These are phyloP conservation scores for Megastigmus dorsalis DNA, from an alignment of 2,888 invertebrate genomes.

Conservation along the genomic window DNA sequence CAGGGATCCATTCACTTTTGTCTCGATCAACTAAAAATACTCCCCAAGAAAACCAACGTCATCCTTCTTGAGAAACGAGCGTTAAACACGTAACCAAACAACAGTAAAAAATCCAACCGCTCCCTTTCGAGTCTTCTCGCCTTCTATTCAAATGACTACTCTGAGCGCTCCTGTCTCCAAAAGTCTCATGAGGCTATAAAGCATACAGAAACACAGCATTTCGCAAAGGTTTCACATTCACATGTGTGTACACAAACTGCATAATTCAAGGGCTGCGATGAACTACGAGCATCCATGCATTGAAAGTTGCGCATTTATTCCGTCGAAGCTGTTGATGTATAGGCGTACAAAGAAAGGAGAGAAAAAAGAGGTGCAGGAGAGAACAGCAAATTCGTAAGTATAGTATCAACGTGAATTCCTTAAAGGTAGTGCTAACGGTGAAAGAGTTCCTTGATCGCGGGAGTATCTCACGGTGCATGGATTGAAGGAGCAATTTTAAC, in stretches of 20 bases:
- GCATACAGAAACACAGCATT: not conserved
- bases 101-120: not conserved
- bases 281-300: not conserved
- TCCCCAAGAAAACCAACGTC: conserved; percentile 6
- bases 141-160: conserved; percentile 34
- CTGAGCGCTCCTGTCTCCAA: conserved; percentile 1
- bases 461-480: conserved; percentile 44
- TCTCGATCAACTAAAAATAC: conserved; percentile 30
- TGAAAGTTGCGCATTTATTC: conserved; percentile 4
- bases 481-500: conserved; percentile 30
- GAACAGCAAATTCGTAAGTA: not conserved
- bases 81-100: not conserved
- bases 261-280: conserved; percentile 32
- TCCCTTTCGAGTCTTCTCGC: conserved; percentile 16
- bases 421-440: conserved; percentile 31
- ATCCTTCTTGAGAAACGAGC: conserved; percentile 25
- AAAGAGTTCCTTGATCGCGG: conserved; percentile 45
- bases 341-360: not conserved
- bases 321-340: not conserved
- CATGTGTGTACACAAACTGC: conserved; percentile 8
- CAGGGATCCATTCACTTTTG: conserved; percentile 36
- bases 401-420: conserved; percentile 26
- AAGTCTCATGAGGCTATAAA: not conserved
- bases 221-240: not conserved
- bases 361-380: not conserved